Evolutionary conservation across 2,888 invertebrate genomes (phyloP).

Genomic region (Euphydryas editha): DNA sequence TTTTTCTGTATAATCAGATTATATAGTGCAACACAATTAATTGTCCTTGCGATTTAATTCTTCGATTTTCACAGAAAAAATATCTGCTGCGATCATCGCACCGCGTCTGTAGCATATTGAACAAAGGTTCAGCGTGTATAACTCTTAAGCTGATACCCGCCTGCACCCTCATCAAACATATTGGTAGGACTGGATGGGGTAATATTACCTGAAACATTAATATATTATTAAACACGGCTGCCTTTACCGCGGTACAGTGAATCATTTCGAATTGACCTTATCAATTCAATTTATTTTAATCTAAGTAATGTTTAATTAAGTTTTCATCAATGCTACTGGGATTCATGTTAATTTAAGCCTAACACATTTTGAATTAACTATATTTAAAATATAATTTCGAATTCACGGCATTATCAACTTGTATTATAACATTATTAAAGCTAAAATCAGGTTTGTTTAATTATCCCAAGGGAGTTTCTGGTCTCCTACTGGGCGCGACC

Average conservation of each 20-base stretch:
- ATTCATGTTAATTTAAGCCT: background rate
- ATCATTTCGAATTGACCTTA: background rate
- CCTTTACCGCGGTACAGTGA: background rate
- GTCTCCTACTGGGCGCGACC: too few relatives aligned
- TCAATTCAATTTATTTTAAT: background rate
- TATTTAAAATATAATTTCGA: too few relatives aligned
- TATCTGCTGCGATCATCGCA: background rate
- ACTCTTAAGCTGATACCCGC: background rate
- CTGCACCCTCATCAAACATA: conserved; percentile 8
- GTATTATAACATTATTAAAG: too few relatives aligned
- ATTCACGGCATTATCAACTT: too few relatives aligned
- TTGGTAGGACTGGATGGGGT: background rate
- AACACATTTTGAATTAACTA: background rate
- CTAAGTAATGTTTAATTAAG: conserved; percentile 5
- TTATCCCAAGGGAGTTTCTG: too few relatives aligned
- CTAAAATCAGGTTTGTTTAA: too few relatives aligned
- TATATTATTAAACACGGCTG: background rate
- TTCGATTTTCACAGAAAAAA: background rate
- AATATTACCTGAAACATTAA: background rate
- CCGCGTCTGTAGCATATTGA: background rate
- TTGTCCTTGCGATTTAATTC: too few relatives aligned
- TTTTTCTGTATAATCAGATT: too few relatives aligned
- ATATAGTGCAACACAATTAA: too few relatives aligned
- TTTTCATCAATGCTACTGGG: background rate
- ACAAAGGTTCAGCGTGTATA: background rate